phyloP scores from a whole-genome alignment of 2,113 vertebrate genomes.

The Burhinus oedicnemus region DNA sequence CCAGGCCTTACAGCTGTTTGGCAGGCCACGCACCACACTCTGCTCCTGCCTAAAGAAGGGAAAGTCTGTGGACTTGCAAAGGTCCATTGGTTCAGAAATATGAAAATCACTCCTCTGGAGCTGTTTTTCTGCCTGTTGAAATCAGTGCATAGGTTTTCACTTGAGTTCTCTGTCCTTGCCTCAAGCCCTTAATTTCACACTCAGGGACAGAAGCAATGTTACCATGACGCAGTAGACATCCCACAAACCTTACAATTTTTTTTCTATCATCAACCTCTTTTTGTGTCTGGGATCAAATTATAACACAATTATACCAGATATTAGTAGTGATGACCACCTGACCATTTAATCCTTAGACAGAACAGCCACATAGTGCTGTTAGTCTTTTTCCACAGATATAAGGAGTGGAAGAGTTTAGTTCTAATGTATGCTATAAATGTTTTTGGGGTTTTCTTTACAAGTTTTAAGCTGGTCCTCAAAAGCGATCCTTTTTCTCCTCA shows the following conservation, averaged over 20 bases:
- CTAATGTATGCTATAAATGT: not conserved
- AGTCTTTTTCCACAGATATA: not conserved
- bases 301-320: not conserved
- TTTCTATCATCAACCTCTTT: not conserved
- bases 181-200: not conserved
- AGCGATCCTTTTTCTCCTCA: not conserved
- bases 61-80: not conserved
- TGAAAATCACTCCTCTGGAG: not conserved
- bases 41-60: not conserved
- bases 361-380: not conserved
- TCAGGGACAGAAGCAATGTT: not conserved
- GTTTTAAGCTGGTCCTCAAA: not conserved
- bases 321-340: not conserved
- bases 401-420: not conserved
- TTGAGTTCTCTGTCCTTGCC: not conserved
- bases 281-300: not conserved
- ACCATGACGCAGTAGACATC: not conserved
- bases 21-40: fast-evolving
- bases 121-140: not conserved
- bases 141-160: not conserved
- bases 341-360: not conserved
- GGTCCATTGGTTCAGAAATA: not conserved
- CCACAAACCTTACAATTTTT: not conserved
- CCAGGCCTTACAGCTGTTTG: not conserved
- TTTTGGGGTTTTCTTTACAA: not conserved